Percentiles rank a stretch among this genome's conserved stretches.
Evolutionary conservation across 2,888 invertebrate species (phyloP).

Genomic region (Machimus atricapillus): DNA sequence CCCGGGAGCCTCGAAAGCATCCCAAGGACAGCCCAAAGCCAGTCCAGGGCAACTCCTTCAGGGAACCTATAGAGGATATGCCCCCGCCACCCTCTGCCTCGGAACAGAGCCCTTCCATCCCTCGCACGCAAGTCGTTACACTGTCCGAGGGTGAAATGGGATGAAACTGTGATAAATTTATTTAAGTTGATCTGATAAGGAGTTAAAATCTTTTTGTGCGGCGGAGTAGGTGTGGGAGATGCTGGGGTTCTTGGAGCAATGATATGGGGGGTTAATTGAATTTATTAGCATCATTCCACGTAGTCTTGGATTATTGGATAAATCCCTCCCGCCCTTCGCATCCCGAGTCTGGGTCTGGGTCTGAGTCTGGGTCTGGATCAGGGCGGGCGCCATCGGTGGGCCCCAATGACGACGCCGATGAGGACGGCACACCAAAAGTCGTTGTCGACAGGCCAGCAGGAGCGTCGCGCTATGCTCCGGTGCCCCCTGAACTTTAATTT

Average conservation of each 20-base stretch:
- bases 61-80: background rate
- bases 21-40: background rate
- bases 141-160: conserved; percentile 24
- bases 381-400: background rate
- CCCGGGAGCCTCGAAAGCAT: background rate
- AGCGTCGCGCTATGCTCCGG: background rate
- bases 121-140: background rate
- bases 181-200: conserved; percentile 46
- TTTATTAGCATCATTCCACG: conserved; percentile 44
- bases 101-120: background rate
- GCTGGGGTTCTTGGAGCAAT: conserved; percentile 7
- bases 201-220: conserved; percentile 45
- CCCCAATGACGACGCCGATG: background rate
- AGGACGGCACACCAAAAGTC: background rate
- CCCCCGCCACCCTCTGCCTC: background rate
- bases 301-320: conserved; percentile 42
- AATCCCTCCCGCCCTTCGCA: conserved; percentile 1
- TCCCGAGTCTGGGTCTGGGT: background rate
- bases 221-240: conserved; percentile 3
- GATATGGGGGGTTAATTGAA: conserved; percentile 45
- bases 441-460: background rate
- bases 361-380: too few relatives aligned
- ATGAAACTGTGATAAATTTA: conserved; percentile 44
- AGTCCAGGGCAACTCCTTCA: background rate
- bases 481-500: conserved; percentile 19